Base-by-base conservation (phyloP, 1,140 invertebrate species). In the Lasioglossum albipes region DNA sequence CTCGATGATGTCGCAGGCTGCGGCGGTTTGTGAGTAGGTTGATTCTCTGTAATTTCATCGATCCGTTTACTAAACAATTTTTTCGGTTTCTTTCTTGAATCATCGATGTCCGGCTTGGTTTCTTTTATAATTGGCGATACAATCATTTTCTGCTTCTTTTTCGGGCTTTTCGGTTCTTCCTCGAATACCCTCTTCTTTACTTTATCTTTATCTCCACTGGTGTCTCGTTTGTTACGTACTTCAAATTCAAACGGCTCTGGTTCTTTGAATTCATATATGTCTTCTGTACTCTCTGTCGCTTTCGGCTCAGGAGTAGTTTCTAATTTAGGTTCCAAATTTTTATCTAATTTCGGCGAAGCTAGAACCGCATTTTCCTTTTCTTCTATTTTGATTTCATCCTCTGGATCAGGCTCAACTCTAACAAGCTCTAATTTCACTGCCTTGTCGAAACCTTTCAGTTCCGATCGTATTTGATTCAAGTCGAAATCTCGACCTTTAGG, bases 181-280 rank as follows among this genome's bases (percentile, higher is more conserved):
- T 93, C 91, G 36, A 93, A 93, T 7, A 90, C 74, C 4, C 92
- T 88, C 72, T 93, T 94, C 73, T 92, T 94, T 31, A 88, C 5
- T 74, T 93, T 93, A 2, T 93, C 92, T 45, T 93, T 93, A 0
- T 93, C 92, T 3, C 87, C 88, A 5, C 83, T 88, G 0, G 91
- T 91, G 54, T 93, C 93, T 2, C 92, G 87, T 72, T 94, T 94
- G 57, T 94, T 93, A 61, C 96, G 94, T 13, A 96, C 94, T 91
- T 97, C 96, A 84, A 97, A 95, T 90, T 97, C 96, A 88, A 97
- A 97, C 0, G 97, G 96, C 91, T 97, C 97, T 0, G 96, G 96
- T 93, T 98, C 97, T 91, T 97, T 97, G 87, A 98, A 98, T 91
- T 98, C 97, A 86, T 98, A 98, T 89, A 97, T 95, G 91, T 97